Percentiles rank a stretch among this genome's conserved stretches.
These are phyloP conservation scores for Engraulis encrasicolus DNA, from an alignment of 2,113 vertebrate genomes.

Conservation along the genomic window DNA sequence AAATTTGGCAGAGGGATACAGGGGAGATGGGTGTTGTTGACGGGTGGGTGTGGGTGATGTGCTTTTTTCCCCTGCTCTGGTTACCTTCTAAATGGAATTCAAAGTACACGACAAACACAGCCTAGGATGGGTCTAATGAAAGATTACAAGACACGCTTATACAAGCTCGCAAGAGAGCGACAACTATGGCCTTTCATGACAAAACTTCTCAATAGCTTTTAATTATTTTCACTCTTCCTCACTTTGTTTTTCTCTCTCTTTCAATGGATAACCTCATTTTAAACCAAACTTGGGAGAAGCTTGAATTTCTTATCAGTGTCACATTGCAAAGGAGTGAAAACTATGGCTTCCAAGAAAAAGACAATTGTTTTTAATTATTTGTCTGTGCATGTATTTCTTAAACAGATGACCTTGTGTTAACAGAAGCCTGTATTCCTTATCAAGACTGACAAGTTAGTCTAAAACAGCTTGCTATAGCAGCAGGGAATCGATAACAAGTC, in stretches of 20 bases:
- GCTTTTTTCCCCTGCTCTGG: background rate
- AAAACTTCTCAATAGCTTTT: constrained; percentile 5
- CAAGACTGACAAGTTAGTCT: background rate
- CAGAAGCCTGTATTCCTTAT: background rate
- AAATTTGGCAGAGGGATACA: background rate
- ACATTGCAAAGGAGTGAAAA: no score
- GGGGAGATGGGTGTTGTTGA: background rate
- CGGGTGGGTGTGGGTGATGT: no score
- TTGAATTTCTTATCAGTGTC: background rate
- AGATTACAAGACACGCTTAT: background rate
- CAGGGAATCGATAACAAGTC: background rate
- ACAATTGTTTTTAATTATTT: no score
- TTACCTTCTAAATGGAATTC: background rate
- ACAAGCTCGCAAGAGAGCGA: background rate
- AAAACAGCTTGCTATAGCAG: background rate
- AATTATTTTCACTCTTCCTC: background rate
- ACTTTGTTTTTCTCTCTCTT: no score
- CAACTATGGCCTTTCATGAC: background rate
- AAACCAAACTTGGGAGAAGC: background rate
- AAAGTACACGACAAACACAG: background rate
- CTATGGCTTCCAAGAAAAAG: no score
- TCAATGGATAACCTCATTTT: background rate
- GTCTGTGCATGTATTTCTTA: no score
- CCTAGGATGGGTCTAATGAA: background rate
- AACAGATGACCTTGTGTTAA: no score